These are phyloP conservation scores for Monochamus saltuarius DNA, from an alignment of 1,140 invertebrate species.

Conservation along the genomic window DNA sequence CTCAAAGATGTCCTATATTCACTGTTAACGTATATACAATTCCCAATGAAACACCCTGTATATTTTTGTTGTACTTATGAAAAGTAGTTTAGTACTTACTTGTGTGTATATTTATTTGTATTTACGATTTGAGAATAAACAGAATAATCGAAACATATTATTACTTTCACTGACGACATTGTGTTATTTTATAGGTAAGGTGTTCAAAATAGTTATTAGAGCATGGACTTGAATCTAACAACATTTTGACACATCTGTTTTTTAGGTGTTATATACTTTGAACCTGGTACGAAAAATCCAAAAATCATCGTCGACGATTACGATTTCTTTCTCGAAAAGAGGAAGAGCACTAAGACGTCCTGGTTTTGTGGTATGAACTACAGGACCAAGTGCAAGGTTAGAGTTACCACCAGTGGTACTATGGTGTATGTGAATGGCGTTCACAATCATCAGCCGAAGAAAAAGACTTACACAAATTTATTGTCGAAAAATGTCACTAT, in stretches of 20 bases:
- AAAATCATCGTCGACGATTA: slow-evolving; percentile 34
- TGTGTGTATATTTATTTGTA: no score
- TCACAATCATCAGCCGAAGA: slow-evolving; percentile 34
- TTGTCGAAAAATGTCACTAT: slow-evolving; percentile 29
- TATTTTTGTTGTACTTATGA: no score
- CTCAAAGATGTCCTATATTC: no score
- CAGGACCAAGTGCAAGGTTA: slow-evolving; percentile 32
- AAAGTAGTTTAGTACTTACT: no score
- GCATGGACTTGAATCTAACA: no score
- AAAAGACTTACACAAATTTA: slow-evolving; percentile 14
- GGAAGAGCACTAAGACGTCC: slow-evolving; percentile 23
- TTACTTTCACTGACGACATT: no score
- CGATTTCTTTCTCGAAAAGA: slow-evolving; percentile 26
- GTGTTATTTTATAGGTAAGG: no score
- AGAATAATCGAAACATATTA: no score
- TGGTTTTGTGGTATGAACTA: slow-evolving; percentile 33
- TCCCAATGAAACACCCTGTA: no score
- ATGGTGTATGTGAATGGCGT: slow-evolving; percentile 26
- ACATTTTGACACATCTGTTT: neutral
- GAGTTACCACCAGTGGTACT: slow-evolving; percentile 29
- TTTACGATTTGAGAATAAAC: no score
- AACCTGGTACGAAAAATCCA: slow-evolving; percentile 32
- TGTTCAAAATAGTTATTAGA: no score
- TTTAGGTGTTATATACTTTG: slow-evolving; percentile 31
- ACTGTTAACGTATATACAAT: no score